Conservation (phyloP, 2,888 invertebrate species). For the Apantesis nais region DNA sequence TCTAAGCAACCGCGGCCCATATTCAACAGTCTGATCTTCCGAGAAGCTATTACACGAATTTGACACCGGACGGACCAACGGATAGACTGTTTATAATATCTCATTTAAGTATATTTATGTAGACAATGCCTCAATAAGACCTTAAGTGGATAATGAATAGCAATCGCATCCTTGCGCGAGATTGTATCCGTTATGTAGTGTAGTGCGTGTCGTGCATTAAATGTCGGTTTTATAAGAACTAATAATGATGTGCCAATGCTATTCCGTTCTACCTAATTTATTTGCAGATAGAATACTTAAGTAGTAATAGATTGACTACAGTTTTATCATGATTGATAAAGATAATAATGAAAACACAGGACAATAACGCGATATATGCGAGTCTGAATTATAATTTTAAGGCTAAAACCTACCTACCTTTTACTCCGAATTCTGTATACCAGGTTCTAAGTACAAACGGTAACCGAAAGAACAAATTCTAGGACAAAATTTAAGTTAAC, state of each 20-base stretch:
- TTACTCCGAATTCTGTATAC: background rate
- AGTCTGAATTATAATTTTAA: background rate
- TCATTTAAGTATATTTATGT: slow-evolving; percentile 46
- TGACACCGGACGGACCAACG: slow-evolving; percentile 63
- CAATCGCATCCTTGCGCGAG: slow-evolving; percentile 49
- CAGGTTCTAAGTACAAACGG: background rate
- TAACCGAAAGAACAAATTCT: background rate
- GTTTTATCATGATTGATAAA: background rate
- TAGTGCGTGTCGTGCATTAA: slow-evolving; percentile 33
- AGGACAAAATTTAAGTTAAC: background rate
- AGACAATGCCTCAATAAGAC: slow-evolving; percentile 66
- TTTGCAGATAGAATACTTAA: slow-evolving; percentile 17
- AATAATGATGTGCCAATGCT: slow-evolving; percentile 8
- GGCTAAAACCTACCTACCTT: background rate
- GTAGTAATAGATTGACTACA: background rate
- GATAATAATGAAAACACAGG: background rate
- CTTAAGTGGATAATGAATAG: slow-evolving; percentile 42
- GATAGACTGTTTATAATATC: slow-evolving; percentile 43
- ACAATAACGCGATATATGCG: background rate
- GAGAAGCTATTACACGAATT: slow-evolving; percentile 65
- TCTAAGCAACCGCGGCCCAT: slow-evolving; percentile 41
- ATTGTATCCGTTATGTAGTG: slow-evolving; percentile 41
- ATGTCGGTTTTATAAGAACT: slow-evolving; percentile 10
- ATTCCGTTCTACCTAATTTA: slow-evolving; percentile 16
- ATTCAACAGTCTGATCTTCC: slow-evolving; percentile 55